phyloP scores from a whole-genome alignment of 2,888 invertebrate genomes.

The Chirona hameri region DNA sequence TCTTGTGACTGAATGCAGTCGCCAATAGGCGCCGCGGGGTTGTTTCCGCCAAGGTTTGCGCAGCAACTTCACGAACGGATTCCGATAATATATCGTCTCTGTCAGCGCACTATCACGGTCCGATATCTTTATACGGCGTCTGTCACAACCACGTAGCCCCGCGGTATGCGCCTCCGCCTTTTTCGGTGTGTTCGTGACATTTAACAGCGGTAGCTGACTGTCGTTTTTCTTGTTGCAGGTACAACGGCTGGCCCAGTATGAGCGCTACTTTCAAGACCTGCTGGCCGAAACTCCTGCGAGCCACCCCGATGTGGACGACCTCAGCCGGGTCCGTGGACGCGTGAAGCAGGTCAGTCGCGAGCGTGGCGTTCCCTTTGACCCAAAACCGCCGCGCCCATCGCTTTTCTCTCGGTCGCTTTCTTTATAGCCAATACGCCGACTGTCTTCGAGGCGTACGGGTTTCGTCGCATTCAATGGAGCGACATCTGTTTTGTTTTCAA shows the following conservation, averaged over 20 bases:
- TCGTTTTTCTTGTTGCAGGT: slow-evolving; percentile 55
- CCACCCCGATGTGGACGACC: slow-evolving; percentile 49
- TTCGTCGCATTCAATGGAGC: not conserved
- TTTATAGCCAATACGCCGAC: not conserved
- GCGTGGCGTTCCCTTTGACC: not conserved
- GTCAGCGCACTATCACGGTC: too few relatives aligned
- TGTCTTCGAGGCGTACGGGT: not conserved
- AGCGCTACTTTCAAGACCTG: slow-evolving; percentile 52
- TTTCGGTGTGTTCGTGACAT: too few relatives aligned
- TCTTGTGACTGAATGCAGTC: not conserved
- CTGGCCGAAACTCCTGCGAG: slow-evolving; percentile 48
- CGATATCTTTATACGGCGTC: too few relatives aligned
- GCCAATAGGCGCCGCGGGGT: not conserved
- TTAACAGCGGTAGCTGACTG: not conserved
- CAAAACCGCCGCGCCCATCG: not conserved
- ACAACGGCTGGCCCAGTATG: slow-evolving; percentile 76
- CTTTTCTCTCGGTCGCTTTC: not conserved
- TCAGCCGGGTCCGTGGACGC: slow-evolving; percentile 46
- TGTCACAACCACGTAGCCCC: too few relatives aligned
- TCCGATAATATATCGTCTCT: too few relatives aligned
- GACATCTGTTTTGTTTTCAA: not conserved
- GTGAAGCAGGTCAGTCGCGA: slow-evolving; percentile 44
- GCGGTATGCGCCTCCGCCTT: too few relatives aligned
- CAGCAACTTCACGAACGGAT: too few relatives aligned
- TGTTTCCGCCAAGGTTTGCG: too few relatives aligned